Evolutionary conservation across 1,140 invertebrate genomes (phyloP), one percentile per base, ranked within the genome.

Genomic region (Heliconius eleuchia): DNA sequence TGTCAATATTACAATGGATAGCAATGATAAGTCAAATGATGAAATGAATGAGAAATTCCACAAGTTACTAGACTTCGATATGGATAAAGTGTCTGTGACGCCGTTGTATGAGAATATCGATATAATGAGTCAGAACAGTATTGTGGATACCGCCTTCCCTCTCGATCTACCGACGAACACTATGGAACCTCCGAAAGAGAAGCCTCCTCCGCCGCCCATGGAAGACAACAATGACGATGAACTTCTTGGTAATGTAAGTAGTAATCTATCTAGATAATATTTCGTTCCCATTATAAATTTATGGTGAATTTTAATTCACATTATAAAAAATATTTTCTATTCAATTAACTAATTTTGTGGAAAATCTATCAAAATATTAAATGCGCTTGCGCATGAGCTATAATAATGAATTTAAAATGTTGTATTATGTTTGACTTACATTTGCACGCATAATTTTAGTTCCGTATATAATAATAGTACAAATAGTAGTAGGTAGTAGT

Each of bases 121-220:
- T 77, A 92, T 96, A 60, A 95, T 95, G 80, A 95, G 95, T 83
- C 89, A 93, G 79, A 93, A 90, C 60, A 80, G 80, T 30, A 83
- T 85, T 18, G 87, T 88, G 66, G 88, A 89, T 9, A 80, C 75
- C 73, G 87, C 87, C 1, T 95, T 95, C 79, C 91, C 94, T 70
- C 82, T 95, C 74, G 94, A 95, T 79, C 78, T 95, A 76, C 95
- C 96, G 19, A 95, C 96, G 16, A 96, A 95, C 77, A 96, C 95
- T 74, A 87, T 97, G 82, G 96, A 97, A 89, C 97, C 97, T 6
- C 97, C 97, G 1, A 98, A 97, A 87, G 97, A 97, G 87, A 98
- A 98, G 91, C 97, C 97, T 71, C 97, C 97, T 19, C 97, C 97
- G n/a, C 97, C 97, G 27, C 97, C 97, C 0, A 95, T 95, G 1